Evolutionary conservation across 53 echinoderm and acorn worm species (phyloP), one percentile per base, ranked within the genome.

Genomic region (Hippasteria phrygiana): DNA sequence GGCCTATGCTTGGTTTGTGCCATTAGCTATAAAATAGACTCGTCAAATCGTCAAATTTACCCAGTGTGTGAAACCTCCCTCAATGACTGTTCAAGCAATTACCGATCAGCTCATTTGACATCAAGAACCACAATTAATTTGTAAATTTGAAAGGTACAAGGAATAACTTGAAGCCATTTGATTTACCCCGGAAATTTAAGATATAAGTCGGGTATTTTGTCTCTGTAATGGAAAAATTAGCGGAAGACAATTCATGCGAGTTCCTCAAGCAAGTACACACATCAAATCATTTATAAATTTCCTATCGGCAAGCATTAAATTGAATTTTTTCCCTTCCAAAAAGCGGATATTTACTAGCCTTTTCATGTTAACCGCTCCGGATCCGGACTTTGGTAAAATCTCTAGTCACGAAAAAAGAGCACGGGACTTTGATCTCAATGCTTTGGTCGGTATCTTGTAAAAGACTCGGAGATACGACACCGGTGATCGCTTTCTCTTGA

Each of bases 341-440:
- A 72, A 72, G 16, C 20, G 5, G 40, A 72, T 72, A 72, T 43
- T 22, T 42, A 38, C 56, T 22, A 13, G 3, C 24, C n/a, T 6
- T 72, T 70, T 40, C 20, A 72, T 78, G 20, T n/a, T 59, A 78
- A 35, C 55, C 31, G 39, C 56, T 22, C 27, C 39, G 26, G 13
- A 31, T 65, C 31, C 43, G 82, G 82, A 82, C 82, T 82, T 82
- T 82, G 82, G 65, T 46, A 63, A 59, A 40, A 43, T 64, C 42
- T 59, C 45, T n/a, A 45, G 82, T 66, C 43, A 80, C 42, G 39
- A 59, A 82, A 67, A 67, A 8, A 40, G 20, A 36, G 12, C 36
- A 36, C 66, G 11, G 63, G 66, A 82, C 82, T 80, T 80, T 66
- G 82, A 45, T 82, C 82, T 62, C 6, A 50, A 45, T 45, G 62